A percentile compares a stretch with the other conserved stretches of the same genome.
phyloP scores from a whole-genome alignment of 2,797 vertebrate species.

The Tauraco hartlaubi region DNA sequence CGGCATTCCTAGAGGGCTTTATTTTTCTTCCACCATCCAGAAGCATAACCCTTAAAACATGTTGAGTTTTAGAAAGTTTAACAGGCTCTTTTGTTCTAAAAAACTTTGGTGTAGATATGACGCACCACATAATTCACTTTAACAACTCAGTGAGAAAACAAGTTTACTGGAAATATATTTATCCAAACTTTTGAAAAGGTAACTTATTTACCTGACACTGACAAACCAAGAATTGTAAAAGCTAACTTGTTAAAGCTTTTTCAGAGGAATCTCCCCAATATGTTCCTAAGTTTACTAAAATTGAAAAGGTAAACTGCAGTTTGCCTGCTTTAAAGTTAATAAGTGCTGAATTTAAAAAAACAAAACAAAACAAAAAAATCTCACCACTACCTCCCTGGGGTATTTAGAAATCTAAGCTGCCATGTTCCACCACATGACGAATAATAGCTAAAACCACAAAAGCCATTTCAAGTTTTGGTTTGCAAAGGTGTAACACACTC shows the following conservation, averaged over 20 bases:
- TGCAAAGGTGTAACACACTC: neutral
- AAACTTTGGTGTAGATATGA: neutral
- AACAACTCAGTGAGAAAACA: neutral
- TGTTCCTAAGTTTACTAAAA: neutral
- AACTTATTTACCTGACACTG: neutral
- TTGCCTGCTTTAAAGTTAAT: neutral
- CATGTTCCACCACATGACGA: neutral
- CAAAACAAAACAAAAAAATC: neutral
- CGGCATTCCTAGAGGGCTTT: neutral
- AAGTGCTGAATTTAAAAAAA: neutral
- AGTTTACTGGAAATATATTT: neutral
- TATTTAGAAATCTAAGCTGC: neutral
- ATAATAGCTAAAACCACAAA: neutral
- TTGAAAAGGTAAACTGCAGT: neutral
- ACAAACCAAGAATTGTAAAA: neutral
- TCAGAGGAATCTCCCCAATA: neutral
- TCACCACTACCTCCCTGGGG: neutral
- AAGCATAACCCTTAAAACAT: neutral
- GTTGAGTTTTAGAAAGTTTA: neutral
- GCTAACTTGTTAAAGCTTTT: neutral
- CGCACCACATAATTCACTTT: neutral
- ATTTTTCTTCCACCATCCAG: neutral
- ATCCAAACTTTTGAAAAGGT: neutral
- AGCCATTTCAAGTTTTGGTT: neutral
- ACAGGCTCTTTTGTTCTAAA: neutral